phyloP scores from a whole-genome alignment of 1,140 invertebrate genomes.

The Listronotus oregonensis region DNA sequence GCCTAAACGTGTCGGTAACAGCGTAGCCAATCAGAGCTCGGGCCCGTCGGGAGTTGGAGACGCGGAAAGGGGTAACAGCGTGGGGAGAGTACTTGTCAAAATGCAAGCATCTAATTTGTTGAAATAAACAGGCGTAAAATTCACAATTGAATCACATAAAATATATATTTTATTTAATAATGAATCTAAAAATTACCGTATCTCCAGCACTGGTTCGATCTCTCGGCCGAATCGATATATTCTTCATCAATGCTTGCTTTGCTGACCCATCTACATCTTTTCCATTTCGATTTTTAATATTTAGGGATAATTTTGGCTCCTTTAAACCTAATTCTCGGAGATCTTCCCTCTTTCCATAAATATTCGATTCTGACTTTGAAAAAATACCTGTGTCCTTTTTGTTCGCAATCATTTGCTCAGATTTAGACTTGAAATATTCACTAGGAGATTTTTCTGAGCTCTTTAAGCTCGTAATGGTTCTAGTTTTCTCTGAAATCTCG shows the following conservation, averaged over 20 bases:
- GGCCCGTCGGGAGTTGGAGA: too few species aligned
- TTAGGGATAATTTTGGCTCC: constrained; percentile 25
- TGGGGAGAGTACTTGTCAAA: too few species aligned
- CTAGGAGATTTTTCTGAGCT: not conserved
- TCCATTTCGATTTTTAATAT: constrained; percentile 4
- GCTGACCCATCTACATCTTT: not conserved
- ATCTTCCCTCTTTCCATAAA: constrained; percentile 4
- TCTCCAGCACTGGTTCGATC: not conserved
- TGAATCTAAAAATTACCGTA: not conserved
- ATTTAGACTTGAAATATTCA: too few species aligned
- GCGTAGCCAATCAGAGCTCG: too few species aligned
- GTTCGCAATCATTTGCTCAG: not conserved
- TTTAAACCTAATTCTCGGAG: constrained; percentile 12
- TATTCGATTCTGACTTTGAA: constrained; percentile 7
- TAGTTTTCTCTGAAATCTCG: not conserved
- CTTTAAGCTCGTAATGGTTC: not conserved
- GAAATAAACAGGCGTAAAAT: too few species aligned
- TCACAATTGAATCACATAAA: too few species aligned
- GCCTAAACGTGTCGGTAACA: too few species aligned
- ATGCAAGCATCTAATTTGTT: too few species aligned
- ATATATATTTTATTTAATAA: too few species aligned
- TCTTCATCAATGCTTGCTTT: constrained; percentile 7
- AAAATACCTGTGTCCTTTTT: constrained; percentile 9
- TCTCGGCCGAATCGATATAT: constrained; percentile 11
- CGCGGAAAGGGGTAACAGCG: too few species aligned